A percentile compares a stretch with the other conserved stretches of the same genome.
Conservation (phyloP, 2,888 invertebrate genomes). For the Linyphia triangularis region DNA sequence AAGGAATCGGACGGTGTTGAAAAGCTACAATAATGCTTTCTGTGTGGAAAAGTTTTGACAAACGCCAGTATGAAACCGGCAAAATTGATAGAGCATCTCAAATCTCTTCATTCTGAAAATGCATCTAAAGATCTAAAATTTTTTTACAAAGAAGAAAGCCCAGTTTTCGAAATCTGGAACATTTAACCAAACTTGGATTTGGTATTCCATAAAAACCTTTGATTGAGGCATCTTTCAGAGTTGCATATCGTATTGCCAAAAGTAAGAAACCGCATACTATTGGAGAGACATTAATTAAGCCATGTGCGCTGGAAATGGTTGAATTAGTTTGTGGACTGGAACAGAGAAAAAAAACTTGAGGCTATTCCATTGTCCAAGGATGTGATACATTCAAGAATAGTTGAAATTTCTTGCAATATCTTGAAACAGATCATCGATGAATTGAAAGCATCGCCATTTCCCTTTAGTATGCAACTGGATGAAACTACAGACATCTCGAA, state of each 20-base stretch:
- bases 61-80: constrained; percentile 70
- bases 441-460: constrained; percentile 66
- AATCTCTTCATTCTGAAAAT: constrained; percentile 62
- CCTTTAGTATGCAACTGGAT: constrained; percentile 77
- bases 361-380: too few relatives aligned
- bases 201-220: too few relatives aligned
- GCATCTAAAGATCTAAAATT: too few relatives aligned
- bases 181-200: too few relatives aligned
- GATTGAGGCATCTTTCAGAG: too few relatives aligned
- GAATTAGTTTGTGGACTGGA: constrained; percentile 67
- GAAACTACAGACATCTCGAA: constrained; percentile 80
- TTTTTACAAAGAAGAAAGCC: too few relatives aligned
- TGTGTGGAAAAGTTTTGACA: constrained; percentile 64
- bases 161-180: too few relatives aligned
- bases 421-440: constrained; percentile 68
- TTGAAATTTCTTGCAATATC: constrained; percentile 61
- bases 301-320: constrained; percentile 61
- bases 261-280: constrained; percentile 68
- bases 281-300: constrained; percentile 65
- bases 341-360: constrained; percentile 66
- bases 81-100: constrained; percentile 66
- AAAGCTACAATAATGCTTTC: too few relatives aligned
- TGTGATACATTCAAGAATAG: too few relatives aligned
- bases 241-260: constrained; percentile 66
- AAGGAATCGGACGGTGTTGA: too few relatives aligned